Evolutionary conservation across 2,888 invertebrate species (phyloP), one percentile per base, ranked within the genome.

Genomic region (Drosophila niveifrons): DNA sequence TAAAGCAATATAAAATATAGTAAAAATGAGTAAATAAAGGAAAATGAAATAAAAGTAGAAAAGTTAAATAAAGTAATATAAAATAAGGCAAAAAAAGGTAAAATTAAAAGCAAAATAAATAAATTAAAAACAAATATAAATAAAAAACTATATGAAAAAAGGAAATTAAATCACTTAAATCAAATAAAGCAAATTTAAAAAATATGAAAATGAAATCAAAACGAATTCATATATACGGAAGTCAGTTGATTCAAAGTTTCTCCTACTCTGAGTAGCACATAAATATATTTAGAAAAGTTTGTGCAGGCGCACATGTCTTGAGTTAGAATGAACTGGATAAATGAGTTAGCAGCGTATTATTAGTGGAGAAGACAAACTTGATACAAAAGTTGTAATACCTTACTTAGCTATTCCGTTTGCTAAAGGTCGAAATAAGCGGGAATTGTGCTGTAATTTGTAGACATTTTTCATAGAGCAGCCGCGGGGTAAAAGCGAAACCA

Each of bases 391-490:
- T 68, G 65, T 64, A 77, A 77, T 77, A 50, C 66, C 71, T 65
- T 67, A 66, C 46, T 72, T 72, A 50, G 53, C 11, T 34, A 58
- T 66, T 51, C 39, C 57, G 13, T 39, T 50, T 31, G 17, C 9
- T 3, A 23, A 50, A 51, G 65, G 31, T 57, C 52, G 36, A 59
- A 62, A 57, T 31, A 66, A 43, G 53, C 56, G 31, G 61, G 34
- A 65, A 61, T 57, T 65, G 59, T 53, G 46, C 50, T 44, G 63
- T 76, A 85, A 86, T 83, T 83, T 83, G 86, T 82, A 75, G 71
- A 70, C 74, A 86, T 83, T 86, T 80, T 75, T 80, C 72, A 73
- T 61, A 66, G 57, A 44, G 41, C 53, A 31, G 58, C 73, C 76
- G 41, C 6, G 23, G 78, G 72, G 77, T 48, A 18, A 57, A 66